Percentiles rank a stretch among this genome's conserved stretches.
These are phyloP conservation scores for Fundulus diaphanus DNA, from an alignment of 2,797 vertebrate genomes.

Conservation along the genomic window DNA sequence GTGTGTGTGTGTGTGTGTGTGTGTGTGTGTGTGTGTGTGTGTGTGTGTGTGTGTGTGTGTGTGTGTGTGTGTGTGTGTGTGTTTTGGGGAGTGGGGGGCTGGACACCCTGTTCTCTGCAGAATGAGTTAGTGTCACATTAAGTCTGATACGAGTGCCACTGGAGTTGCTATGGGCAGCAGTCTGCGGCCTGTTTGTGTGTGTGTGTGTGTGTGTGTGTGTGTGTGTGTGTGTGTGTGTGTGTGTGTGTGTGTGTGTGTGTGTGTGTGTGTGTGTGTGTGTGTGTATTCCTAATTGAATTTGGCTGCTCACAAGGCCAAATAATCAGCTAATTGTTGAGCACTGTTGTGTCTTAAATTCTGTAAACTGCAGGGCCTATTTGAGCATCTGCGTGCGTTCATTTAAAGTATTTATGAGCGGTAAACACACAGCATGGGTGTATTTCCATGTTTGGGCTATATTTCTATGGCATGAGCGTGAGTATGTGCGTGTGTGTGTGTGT, in stretches of 20 bases:
- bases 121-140: slow-evolving; percentile 82
- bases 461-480: not conserved
- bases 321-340: slow-evolving; percentile 80
- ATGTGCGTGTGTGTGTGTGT: slow-evolving; percentile 25
- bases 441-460: slow-evolving; percentile 23
- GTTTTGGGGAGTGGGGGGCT: not conserved
- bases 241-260: slow-evolving; percentile 36
- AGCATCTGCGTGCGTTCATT: slow-evolving; percentile 36
- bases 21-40: not conserved
- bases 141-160: slow-evolving; percentile 66
- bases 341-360: slow-evolving; percentile 71
- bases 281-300: slow-evolving; percentile 77
- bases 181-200: slow-evolving; percentile 23
- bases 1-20: slow-evolving; percentile 2
- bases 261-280: slow-evolving; percentile 20
- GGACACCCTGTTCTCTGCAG: slow-evolving; percentile 73
- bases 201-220: slow-evolving; percentile 29
- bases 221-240: too few relatives aligned
- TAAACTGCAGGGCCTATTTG: slow-evolving; percentile 54
- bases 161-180: slow-evolving; percentile 77
- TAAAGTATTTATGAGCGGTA: slow-evolving; percentile 8
- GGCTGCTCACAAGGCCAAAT: slow-evolving; percentile 74
- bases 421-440: slow-evolving; percentile 17
- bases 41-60: slow-evolving; percentile 2
- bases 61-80: not conserved